These are phyloP conservation scores for Drosophila bunnanda DNA, from an alignment of 2,888 invertebrate genomes.

Conservation along the genomic window DNA sequence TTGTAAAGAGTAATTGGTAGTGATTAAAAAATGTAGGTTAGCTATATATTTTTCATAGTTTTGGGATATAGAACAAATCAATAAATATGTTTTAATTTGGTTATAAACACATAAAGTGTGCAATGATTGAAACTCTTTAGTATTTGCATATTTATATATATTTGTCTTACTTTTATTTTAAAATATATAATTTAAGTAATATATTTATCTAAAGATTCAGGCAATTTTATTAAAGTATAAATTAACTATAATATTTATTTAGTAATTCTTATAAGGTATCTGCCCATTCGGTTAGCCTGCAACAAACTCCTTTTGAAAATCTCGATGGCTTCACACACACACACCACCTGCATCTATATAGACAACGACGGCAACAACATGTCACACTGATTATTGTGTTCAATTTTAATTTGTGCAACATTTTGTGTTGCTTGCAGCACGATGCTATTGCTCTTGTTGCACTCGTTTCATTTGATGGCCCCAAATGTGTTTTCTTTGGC, in stretches of 20 bases:
- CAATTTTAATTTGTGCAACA: constrained; percentile 78
- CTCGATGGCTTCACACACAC: background rate
- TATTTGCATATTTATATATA: too few species aligned
- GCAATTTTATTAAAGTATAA: too few species aligned
- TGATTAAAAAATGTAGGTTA: too few species aligned
- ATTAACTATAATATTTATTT: background rate
- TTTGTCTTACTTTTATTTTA: too few species aligned
- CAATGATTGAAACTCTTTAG: too few species aligned
- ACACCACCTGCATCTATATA: constrained; percentile 20
- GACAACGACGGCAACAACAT: constrained; percentile 58
- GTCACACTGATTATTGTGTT: constrained; percentile 75
- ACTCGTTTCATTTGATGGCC: constrained; percentile 53
- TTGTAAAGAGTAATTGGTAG: too few species aligned
- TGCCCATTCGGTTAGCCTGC: background rate
- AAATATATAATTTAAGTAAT: too few species aligned
- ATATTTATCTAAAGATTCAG: too few species aligned
- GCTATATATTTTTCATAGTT: too few species aligned
- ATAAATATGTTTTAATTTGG: too few species aligned
- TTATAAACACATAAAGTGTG: too few species aligned
- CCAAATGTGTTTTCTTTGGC: constrained; percentile 40
- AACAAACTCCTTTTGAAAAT: background rate
- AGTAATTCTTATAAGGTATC: background rate
- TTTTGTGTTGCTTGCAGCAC: constrained; percentile 54
- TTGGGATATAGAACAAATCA: too few species aligned
- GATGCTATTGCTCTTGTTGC: constrained; percentile 34